phyloP scores from a whole-genome alignment of 92 coral and sea anemone species.

The Pocillopora grandis region DNA sequence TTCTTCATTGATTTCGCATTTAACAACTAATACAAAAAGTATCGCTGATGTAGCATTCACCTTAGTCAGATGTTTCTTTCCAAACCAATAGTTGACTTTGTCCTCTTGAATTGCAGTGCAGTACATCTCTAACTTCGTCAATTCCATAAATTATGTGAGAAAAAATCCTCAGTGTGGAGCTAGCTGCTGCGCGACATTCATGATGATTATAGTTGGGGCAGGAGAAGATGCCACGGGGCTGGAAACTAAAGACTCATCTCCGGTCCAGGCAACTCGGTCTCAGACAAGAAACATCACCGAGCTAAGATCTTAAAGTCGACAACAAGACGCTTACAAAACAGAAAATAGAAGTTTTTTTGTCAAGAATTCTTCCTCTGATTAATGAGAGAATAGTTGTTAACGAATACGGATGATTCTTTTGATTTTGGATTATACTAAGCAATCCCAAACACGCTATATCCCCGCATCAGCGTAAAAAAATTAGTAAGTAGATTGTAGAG shows the following conservation, averaged over 20 bases:
- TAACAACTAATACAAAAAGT: background rate
- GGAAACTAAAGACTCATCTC: slow-evolving; percentile 15
- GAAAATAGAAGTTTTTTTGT: too few species aligned
- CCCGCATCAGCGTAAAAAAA: too few species aligned
- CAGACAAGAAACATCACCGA: background rate
- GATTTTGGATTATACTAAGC: too few species aligned
- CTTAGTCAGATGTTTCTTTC: background rate
- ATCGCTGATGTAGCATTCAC: background rate
- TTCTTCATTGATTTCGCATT: background rate
- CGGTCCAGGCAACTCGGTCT: background rate
- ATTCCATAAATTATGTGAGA: slow-evolving; percentile 33
- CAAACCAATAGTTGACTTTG: background rate
- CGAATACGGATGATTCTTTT: too few species aligned
- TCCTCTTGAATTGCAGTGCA: slow-evolving; percentile 20
- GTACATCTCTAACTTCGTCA: slow-evolving; percentile 16
- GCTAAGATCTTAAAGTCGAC: too few species aligned
- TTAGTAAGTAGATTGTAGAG: too few species aligned
- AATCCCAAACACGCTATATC: too few species aligned
- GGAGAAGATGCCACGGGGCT: slow-evolving; percentile 33
- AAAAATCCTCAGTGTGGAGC: slow-evolving; percentile 33
- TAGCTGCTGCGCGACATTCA: slow-evolving; percentile 40
- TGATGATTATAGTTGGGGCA: slow-evolving; percentile 33
- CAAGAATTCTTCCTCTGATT: too few species aligned
- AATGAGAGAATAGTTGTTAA: too few species aligned
- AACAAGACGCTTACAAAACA: too few species aligned